phyloP scores from a whole-genome alignment of 1,140 invertebrate genomes.

The Bathynomus jamesi region DNA sequence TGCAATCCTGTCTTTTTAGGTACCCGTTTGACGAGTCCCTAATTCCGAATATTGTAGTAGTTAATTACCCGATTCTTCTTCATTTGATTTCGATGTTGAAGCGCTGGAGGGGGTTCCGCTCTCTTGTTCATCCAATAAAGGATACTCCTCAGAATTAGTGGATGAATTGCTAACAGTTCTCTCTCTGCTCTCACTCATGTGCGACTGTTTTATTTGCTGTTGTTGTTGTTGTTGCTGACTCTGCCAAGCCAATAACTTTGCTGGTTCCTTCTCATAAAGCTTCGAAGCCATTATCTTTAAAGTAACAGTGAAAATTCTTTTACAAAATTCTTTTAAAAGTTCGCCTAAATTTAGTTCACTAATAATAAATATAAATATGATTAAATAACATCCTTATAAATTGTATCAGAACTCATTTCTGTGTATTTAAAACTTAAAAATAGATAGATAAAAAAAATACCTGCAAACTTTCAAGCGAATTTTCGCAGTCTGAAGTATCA shows the following conservation, averaged over 20 bases:
- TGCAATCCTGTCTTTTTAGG: background rate
- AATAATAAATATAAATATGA: too few relatives aligned
- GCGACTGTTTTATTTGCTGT: background rate
- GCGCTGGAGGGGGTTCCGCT: background rate
- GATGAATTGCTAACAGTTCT: conserved; percentile 28
- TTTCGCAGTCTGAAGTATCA: conserved; percentile 87
- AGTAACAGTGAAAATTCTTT: too few relatives aligned
- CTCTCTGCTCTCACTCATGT: background rate
- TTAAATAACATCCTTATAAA: too few relatives aligned
- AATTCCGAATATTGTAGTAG: background rate
- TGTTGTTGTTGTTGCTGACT: conserved; percentile 11
- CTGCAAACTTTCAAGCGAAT: conserved; percentile 76
- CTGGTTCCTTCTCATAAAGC: conserved; percentile 71
- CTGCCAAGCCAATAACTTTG: conserved; percentile 48
- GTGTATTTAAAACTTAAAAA: too few relatives aligned
- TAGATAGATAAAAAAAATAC: too few relatives aligned
- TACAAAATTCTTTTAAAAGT: too few relatives aligned
- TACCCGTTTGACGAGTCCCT: background rate
- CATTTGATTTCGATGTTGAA: background rate
- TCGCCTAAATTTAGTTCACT: too few relatives aligned
- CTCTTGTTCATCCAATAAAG: conserved; percentile 29
- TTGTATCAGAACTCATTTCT: too few relatives aligned
- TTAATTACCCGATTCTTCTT: background rate
- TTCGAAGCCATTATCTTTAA: conserved; percentile 66
- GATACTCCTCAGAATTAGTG: conserved; percentile 32